phyloP scores from a whole-genome alignment of 2,113 vertebrate species.

The Callithrix jacchus region DNA sequence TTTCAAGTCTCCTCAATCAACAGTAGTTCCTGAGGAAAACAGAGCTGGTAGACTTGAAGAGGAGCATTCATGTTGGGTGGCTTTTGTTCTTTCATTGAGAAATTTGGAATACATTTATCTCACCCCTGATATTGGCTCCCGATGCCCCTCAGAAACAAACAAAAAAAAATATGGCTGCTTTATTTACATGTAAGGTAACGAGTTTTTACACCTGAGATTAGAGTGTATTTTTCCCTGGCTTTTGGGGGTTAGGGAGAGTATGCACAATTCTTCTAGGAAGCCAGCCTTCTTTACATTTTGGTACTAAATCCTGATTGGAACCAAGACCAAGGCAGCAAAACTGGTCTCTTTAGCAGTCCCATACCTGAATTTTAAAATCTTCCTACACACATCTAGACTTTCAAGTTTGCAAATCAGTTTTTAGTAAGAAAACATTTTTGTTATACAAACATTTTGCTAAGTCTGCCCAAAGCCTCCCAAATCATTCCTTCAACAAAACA shows the following conservation, averaged over 20 bases:
- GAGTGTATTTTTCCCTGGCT: background rate
- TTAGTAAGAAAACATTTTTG: constrained; percentile 21
- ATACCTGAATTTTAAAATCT: background rate
- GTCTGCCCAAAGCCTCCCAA: background rate
- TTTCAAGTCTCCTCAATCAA: background rate
- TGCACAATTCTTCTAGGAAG: constrained; percentile 6
- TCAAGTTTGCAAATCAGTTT: constrained; percentile 45
- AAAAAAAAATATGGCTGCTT: background rate
- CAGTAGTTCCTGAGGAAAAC: background rate
- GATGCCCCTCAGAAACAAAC: background rate
- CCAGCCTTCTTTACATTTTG: background rate
- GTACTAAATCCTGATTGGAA: background rate
- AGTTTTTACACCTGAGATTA: background rate
- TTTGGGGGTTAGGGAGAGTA: no score
- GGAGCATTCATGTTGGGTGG: background rate
- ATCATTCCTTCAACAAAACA: constrained; percentile 41
- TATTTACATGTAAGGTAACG: background rate
- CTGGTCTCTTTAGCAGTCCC: background rate
- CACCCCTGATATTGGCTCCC: background rate
- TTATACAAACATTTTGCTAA: constrained; percentile 4
- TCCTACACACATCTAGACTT: background rate
- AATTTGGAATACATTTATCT: background rate
- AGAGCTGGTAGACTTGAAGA: background rate
- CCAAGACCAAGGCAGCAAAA: background rate
- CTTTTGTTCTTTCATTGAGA: constrained; percentile 26